Conservation (phyloP, 2,888 invertebrate genomes). For the Andricus curvator region DNA sequence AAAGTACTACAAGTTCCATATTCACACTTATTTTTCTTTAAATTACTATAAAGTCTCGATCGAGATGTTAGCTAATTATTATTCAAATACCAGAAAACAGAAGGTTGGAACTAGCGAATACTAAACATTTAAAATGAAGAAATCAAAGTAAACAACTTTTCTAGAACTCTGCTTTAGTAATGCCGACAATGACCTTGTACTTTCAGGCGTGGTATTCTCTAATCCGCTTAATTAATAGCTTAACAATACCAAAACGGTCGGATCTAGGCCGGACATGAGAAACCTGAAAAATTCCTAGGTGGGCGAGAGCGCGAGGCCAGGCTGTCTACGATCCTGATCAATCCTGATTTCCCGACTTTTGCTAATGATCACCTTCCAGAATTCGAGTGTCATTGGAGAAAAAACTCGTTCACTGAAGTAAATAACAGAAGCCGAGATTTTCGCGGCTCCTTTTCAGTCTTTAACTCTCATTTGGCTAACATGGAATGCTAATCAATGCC, state of each 20-base stretch:
- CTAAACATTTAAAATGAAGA: neutral
- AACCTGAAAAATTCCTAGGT: conserved; percentile 13
- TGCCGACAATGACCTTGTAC: conserved; percentile 10
- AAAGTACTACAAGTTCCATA: too few species aligned
- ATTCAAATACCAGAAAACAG: too few species aligned
- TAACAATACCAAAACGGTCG: conserved; percentile 14
- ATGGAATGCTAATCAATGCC: conserved; percentile 8
- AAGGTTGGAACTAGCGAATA: too few species aligned
- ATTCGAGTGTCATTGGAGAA: conserved; percentile 21
- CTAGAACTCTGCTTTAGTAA: neutral
- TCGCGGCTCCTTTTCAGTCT: conserved; percentile 32
- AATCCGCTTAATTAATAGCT: conserved; percentile 19
- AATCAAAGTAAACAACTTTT: neutral
- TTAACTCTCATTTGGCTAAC: neutral
- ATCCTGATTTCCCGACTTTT: neutral
- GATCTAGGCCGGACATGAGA: conserved; percentile 20
- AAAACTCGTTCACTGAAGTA: conserved; percentile 15
- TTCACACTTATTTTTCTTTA: too few species aligned
- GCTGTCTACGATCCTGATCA: neutral
- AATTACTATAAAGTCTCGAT: too few species aligned
- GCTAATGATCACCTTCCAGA: conserved; percentile 34
- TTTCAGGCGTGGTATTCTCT: neutral
- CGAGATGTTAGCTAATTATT: too few species aligned
- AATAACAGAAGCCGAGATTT: conserved; percentile 28
- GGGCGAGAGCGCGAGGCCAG: conserved; percentile 10